Conservation (phyloP, 2,888 invertebrate species). For the Hydrotaea diabolus region DNA sequence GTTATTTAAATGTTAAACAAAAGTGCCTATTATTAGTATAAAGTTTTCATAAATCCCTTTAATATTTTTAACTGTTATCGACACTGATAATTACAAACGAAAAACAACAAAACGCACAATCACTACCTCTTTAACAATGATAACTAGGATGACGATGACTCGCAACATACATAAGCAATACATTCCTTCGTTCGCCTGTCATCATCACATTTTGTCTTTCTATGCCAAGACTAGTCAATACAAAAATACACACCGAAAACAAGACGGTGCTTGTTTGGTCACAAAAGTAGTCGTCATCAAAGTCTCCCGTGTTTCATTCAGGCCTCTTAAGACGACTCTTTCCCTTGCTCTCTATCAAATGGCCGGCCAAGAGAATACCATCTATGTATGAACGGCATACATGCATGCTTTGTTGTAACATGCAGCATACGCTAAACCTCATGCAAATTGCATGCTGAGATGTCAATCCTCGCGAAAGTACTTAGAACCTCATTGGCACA, state of each 20-base stretch:
- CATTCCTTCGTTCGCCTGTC: neutral
- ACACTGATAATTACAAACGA: too few relatives aligned
- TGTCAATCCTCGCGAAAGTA: constrained; percentile 47
- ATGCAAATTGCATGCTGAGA: constrained; percentile 51
- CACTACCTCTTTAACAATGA: too few relatives aligned
- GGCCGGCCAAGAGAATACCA: neutral
- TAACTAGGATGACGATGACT: too few relatives aligned
- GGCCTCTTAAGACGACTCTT: too few relatives aligned
- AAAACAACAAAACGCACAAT: too few relatives aligned
- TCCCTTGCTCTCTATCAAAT: too few relatives aligned
- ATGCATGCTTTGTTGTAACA: neutral
- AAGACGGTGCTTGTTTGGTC: neutral
- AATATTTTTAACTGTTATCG: too few relatives aligned
- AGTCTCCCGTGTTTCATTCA: neutral
- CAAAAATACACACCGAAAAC: neutral
- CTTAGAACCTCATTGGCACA: constrained; percentile 34
- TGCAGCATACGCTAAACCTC: constrained; percentile 16
- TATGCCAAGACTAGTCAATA: neutral
- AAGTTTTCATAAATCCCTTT: too few relatives aligned
- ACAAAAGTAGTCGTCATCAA: neutral
- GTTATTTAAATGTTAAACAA: too few relatives aligned
- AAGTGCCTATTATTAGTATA: too few relatives aligned
- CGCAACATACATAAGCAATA: neutral
- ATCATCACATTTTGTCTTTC: neutral
- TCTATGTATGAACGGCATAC: too few relatives aligned